Conservation (phyloP, 2,888 invertebrate species). For the Ryuthela nishihirai region DNA sequence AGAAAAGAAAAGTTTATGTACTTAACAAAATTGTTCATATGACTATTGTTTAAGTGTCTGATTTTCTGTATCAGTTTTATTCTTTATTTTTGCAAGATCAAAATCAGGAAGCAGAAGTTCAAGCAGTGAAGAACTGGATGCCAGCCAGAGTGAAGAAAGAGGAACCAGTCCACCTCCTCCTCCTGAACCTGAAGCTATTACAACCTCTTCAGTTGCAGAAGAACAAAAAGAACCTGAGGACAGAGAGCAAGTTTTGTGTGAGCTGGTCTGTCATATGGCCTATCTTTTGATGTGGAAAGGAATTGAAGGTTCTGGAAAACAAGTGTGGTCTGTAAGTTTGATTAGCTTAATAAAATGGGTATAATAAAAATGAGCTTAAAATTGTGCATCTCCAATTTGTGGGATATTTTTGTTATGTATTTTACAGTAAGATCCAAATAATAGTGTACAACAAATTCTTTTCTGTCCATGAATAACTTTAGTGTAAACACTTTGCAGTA, state of each 20-base stretch:
- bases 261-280: constrained; percentile 57
- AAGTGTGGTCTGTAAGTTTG: constrained; percentile 57
- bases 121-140: constrained; percentile 20
- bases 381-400: too few species aligned
- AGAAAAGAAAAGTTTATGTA: too few species aligned
- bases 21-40: not conserved
- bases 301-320: constrained; percentile 57
- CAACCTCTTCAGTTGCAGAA: not conserved
- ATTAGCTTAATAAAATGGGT: constrained; percentile 10
- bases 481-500: too few species aligned
- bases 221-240: not conserved
- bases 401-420: too few species aligned
- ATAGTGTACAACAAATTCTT: too few species aligned
- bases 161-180: not conserved
- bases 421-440: too few species aligned
- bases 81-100: too few species aligned
- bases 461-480: too few species aligned
- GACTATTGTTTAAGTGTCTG: too few species aligned
- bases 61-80: too few species aligned
- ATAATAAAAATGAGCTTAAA: constrained; percentile 40
- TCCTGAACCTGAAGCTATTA: not conserved
- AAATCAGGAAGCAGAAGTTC: constrained; percentile 7
- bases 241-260: constrained; percentile 58
- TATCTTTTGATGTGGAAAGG: constrained; percentile 58
- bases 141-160: not conserved